Conservation (phyloP, 1,140 invertebrate species). For the Neodiprion lecontei region DNA sequence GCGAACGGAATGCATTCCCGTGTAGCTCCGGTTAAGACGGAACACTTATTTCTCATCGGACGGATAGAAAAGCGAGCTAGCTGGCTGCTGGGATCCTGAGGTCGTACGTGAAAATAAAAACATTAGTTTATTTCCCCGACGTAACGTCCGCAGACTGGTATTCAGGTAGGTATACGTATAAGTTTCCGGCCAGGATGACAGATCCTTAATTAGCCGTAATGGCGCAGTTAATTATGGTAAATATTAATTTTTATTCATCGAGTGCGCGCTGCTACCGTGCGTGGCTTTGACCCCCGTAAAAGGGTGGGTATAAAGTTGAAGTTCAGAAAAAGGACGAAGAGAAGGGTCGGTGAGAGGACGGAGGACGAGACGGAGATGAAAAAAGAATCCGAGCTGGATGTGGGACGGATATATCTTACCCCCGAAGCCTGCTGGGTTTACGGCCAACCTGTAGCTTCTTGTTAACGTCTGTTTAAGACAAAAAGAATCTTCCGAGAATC, state of each 20-base stretch:
- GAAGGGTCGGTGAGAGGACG: background rate
- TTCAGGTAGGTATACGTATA: background rate
- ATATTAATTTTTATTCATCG: conserved; percentile 31
- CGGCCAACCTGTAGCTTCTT: conserved; percentile 9
- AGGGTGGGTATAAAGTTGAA: no score
- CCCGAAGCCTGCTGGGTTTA: conserved; percentile 2
- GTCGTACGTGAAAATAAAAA: background rate
- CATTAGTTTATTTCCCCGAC: background rate
- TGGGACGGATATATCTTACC: background rate
- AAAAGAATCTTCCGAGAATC: conserved; percentile 11
- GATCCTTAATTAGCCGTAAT: conserved; percentile 22
- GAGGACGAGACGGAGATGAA: background rate
- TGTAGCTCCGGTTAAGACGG: background rate
- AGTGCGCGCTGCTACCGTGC: conserved; percentile 21
- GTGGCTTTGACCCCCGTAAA: background rate
- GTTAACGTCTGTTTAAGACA: conserved; percentile 7
- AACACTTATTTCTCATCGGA: background rate
- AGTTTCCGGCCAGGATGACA: background rate
- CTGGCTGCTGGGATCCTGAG: background rate
- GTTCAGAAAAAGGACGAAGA: background rate
- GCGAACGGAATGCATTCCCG: background rate
- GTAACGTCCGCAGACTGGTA: background rate
- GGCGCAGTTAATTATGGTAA: conserved; percentile 24
- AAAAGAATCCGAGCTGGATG: conserved; percentile 6
- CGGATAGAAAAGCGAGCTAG: background rate